Evolutionary conservation across 1,140 invertebrate species (phyloP).

Genomic region (Chironomus tepperi): DNA sequence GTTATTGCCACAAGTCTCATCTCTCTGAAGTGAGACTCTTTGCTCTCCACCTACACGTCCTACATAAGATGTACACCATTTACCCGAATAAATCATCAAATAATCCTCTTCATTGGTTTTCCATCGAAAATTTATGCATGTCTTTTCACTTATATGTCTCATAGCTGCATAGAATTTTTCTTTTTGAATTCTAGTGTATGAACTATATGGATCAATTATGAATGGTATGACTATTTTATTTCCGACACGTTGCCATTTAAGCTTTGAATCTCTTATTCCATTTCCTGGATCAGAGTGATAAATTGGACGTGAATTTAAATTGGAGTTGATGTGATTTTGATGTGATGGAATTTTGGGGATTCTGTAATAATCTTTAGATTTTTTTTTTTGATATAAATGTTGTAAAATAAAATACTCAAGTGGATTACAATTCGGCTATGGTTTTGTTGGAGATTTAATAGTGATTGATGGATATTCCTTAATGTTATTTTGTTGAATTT

Average conservation of each 20-base stretch:
- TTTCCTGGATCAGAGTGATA: not conserved
- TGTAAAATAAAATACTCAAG: no score
- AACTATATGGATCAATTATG: not conserved
- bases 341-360: no score
- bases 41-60: not conserved
- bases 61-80: not conserved
- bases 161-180: not conserved
- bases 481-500: no score
- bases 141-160: not conserved
- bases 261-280: not conserved
- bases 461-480: no score
- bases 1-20: not conserved
- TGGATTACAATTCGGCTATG: no score
- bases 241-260: not conserved
- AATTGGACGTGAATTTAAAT: no score
- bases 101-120: not conserved
- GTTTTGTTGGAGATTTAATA: no score
- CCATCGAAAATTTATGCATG: not conserved
- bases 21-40: not conserved
- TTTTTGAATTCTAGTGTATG: not conserved
- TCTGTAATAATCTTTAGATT: no score
- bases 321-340: no score
- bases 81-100: not conserved
- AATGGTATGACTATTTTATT: not conserved
- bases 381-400: no score